Evolutionary conservation across 1,140 invertebrate species (phyloP).

Genomic region (Drosophila bipectinata): DNA sequence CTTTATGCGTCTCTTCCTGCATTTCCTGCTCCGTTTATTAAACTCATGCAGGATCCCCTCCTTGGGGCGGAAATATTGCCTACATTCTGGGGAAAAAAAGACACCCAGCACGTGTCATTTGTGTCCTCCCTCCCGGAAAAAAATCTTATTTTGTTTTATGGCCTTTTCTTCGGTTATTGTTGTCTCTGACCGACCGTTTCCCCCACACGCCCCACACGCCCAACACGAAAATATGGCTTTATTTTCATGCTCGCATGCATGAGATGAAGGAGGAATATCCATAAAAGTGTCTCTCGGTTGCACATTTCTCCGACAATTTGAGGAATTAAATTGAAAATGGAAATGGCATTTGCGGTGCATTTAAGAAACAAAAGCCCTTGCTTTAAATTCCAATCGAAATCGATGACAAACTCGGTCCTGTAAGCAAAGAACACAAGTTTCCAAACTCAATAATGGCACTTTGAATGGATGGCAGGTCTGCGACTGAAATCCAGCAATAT

Average conservation of each 20-base stretch:
- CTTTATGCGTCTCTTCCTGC: slow-evolving; percentile 23
- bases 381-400: slow-evolving; percentile 12
- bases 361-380: slow-evolving; percentile 9
- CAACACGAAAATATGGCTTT: slow-evolving; percentile 50
- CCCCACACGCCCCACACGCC: neutral
- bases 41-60: neutral
- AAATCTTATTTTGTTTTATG: slow-evolving; percentile 73
- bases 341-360: slow-evolving; percentile 3
- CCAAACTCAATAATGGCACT: slow-evolving; percentile 45
- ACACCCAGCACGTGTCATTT: slow-evolving; percentile 41
- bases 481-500: slow-evolving; percentile 37
- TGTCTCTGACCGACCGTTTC: slow-evolving; percentile 12
- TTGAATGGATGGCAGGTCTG: slow-evolving; percentile 30
- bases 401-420: slow-evolving; percentile 12
- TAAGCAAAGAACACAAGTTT: slow-evolving; percentile 28
- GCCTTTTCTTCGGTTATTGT: slow-evolving; percentile 32
- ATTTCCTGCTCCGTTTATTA: slow-evolving; percentile 21
- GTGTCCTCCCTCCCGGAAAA: slow-evolving; percentile 20
- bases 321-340: slow-evolving; percentile 13
- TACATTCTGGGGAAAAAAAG: slow-evolving; percentile 28
- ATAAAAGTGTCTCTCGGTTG: slow-evolving; percentile 60
- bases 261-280: slow-evolving; percentile 17
- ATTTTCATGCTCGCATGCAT: slow-evolving; percentile 7
- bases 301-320: slow-evolving; percentile 39
- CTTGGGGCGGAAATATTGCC: slow-evolving; percentile 10